Evolutionary conservation across 2,797 vertebrate genomes (phyloP), one percentile per base, ranked within the genome.

Genomic region (Urocyon cinereoargenteus): DNA sequence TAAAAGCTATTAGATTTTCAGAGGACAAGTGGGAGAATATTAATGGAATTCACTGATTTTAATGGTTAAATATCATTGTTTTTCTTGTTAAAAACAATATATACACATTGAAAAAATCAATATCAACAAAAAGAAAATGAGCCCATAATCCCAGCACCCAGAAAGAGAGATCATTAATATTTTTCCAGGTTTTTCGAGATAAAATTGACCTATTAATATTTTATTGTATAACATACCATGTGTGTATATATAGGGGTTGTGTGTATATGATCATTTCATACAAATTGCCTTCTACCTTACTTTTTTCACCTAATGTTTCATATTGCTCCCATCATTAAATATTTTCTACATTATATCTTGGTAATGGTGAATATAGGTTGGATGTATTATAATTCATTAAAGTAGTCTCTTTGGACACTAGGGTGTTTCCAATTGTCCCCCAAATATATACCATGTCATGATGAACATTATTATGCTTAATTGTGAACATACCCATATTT

Each of bases 1-100:
- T 36, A 87, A 92, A 92, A 87, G 28, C 28, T 53, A 82, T 14
- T 68, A 61, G 61, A 57, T 61, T 91, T 97, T 97, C 28, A 81
- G 93, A 94, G 51, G 68, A 95, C 53, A 96, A 89, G 75, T 81
- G 8, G 12, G 7, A 62, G 5, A 40, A 28, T 57, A 77, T 85
- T 91, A 82, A 91, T 57, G 51, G 19, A 90, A 91, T 68, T 86
- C 1, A 64, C 4, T 90, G 66, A 40, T 62, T 84, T 87, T 83
- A 61, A 96, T 81, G 31, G n/a, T 64, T 73, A 66, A 92, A 87
- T 24, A 85, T 49, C 5, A n/a, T 89, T 72, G 21, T n/a, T 89
- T 91, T 91, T 15, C 19, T 53, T 88, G 53, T 78, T 82, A 82
- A 57, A 91, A 92, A 66, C 6, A 84, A 88, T 45, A n/a, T 1